Conservation (phyloP, 2,797 vertebrate genomes). For the Eremophila alpestris region DNA sequence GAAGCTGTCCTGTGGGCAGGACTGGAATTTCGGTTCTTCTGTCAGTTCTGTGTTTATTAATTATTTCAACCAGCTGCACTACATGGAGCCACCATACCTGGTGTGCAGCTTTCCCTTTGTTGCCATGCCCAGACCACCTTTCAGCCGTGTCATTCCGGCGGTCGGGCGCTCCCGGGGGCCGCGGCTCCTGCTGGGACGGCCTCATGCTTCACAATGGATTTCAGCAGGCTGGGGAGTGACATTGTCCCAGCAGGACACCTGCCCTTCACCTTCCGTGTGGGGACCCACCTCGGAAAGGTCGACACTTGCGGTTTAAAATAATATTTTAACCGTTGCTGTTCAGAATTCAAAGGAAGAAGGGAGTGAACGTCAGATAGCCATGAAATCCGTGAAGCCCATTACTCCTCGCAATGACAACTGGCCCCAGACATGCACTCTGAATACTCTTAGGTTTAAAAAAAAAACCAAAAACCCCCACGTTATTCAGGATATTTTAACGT, state of each 20-base stretch:
- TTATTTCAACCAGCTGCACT: constrained; percentile 22
- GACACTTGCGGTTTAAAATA: constrained; percentile 45
- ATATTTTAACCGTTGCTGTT: constrained; percentile 51
- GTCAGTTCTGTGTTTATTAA: neutral
- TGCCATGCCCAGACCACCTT: neutral
- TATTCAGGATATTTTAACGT: neutral
- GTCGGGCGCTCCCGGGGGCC: neutral
- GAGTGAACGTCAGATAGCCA: constrained; percentile 9
- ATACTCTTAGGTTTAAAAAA: neutral
- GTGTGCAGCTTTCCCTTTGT: constrained; percentile 26
- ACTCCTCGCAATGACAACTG: neutral
- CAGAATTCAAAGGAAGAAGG: constrained; percentile 40
- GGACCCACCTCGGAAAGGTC: constrained; percentile 54
- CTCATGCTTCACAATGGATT: constrained; percentile 56
- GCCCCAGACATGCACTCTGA: neutral
- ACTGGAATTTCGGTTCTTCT: neutral
- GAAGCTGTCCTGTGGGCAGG: neutral
- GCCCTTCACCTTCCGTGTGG: constrained; percentile 47
- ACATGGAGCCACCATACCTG: neutral
- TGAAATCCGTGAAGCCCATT: constrained; percentile 24
- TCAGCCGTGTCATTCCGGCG: constrained; percentile 26
- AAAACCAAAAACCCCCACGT: neutral
- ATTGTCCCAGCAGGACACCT: constrained; percentile 70
- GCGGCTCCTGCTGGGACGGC: neutral
- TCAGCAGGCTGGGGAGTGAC: constrained; percentile 48